Conservation (phyloP, 2,888 invertebrate species). For the Torymus texanus region DNA sequence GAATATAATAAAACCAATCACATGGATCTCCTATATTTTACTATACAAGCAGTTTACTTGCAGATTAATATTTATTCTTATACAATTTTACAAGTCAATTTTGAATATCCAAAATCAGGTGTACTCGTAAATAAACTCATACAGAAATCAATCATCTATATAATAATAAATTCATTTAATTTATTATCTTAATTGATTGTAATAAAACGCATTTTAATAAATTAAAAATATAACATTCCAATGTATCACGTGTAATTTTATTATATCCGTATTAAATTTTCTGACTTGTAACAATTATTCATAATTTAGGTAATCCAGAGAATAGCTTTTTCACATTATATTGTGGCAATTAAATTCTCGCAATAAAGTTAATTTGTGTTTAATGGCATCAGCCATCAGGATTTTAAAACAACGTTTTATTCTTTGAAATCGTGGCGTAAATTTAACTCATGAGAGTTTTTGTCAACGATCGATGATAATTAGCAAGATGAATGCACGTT, state of each 20-base stretch:
- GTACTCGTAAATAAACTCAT: too few species aligned
- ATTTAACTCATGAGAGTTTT: slow-evolving; percentile 28
- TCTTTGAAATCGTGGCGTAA: slow-evolving; percentile 1
- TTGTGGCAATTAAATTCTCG: slow-evolving; percentile 13
- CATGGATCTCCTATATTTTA: too few species aligned
- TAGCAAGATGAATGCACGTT: slow-evolving; percentile 27
- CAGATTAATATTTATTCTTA: too few species aligned
- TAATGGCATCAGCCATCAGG: slow-evolving; percentile 18
- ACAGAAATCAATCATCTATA: too few species aligned
- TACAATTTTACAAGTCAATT: too few species aligned
- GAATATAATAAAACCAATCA: too few species aligned
- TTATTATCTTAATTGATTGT: too few species aligned
- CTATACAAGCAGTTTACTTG: too few species aligned
- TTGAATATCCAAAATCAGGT: too few species aligned
- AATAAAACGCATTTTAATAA: too few species aligned
- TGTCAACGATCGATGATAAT: slow-evolving; percentile 40
- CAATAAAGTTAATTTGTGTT: slow-evolving; percentile 28
- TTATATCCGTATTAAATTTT: background rate
- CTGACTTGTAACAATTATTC: background rate
- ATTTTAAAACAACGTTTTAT: slow-evolving; percentile 29
- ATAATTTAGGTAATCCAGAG: background rate
- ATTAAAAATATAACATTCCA: background rate
- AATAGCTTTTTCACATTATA: slow-evolving; percentile 6
- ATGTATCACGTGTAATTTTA: background rate
- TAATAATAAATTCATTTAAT: too few species aligned